Evolutionary conservation across 2,888 invertebrate genomes (phyloP).

Genomic region (Celastrina argiolus): DNA sequence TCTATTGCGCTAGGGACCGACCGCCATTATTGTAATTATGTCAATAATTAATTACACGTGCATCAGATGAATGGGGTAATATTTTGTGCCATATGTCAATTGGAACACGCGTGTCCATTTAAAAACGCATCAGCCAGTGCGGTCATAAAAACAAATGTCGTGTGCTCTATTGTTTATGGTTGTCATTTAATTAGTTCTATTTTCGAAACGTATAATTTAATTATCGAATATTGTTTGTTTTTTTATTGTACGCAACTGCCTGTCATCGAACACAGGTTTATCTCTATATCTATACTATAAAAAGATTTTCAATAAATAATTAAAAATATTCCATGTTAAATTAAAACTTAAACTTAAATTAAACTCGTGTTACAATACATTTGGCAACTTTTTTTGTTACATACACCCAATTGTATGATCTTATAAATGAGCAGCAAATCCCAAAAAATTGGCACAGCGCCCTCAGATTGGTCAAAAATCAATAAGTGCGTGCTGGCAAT

Average conservation of each 20-base stretch:
- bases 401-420: too few species aligned
- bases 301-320: too few species aligned
- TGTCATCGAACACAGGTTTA: too few species aligned
- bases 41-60: constrained; percentile 12
- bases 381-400: too few species aligned
- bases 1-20: too few species aligned
- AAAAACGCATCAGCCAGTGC: constrained; percentile 47
- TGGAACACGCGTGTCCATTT: constrained; percentile 48
- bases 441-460: not conserved
- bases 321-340: too few species aligned
- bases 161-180: constrained; percentile 2
- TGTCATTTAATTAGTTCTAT: not conserved
- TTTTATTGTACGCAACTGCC: not conserved
- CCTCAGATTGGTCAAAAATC: not conserved
- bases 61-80: constrained; percentile 26
- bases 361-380: too few species aligned
- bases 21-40: constrained; percentile 22
- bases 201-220: not conserved
- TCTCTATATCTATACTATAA: too few species aligned
- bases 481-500: constrained; percentile 5
- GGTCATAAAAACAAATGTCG: constrained; percentile 15
- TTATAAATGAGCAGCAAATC: not conserved
- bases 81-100: constrained; percentile 33
- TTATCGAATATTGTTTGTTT: not conserved
- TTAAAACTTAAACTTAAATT: too few species aligned